Conservation (phyloP, 2,797 vertebrate genomes). For the Heterohyrax brucei region DNA sequence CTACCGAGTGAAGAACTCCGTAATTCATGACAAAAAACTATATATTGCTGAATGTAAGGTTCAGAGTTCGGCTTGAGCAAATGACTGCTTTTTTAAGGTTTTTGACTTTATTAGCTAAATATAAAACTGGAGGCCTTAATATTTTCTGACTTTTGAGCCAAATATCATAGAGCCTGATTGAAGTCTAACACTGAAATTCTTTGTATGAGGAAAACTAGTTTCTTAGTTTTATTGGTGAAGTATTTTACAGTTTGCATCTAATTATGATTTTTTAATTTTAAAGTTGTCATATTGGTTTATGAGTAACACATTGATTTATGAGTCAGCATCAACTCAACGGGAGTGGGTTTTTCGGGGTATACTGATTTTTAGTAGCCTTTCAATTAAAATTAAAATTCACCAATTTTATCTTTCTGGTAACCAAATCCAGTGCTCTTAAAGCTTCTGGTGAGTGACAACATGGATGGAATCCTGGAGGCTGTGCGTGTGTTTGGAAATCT, state of each 20-base stretch:
- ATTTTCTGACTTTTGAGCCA: not conserved
- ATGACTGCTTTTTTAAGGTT: not conserved
- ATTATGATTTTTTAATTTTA: constrained; percentile 9
- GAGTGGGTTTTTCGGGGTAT: not conserved
- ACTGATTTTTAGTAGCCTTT: constrained; percentile 4
- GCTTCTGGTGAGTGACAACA: constrained; percentile 94
- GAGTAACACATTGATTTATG: too few species aligned
- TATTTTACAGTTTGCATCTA: not conserved
- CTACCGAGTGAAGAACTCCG: constrained; percentile 93
- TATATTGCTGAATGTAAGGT: constrained; percentile 94
- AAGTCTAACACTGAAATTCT: not conserved
- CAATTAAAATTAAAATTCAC: constrained; percentile 48
- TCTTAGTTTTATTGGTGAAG: constrained; percentile 11
- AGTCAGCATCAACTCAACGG: too few species aligned
- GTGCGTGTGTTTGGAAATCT: constrained; percentile 97
- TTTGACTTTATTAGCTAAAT: constrained; percentile 33
- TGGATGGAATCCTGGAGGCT: constrained; percentile 95
- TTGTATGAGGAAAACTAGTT: not conserved
- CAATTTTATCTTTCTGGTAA: constrained; percentile 81
- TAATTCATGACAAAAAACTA: constrained; percentile 91
- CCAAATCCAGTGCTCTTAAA: constrained; percentile 93
- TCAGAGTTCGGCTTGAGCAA: not conserved
- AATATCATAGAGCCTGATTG: not conserved
- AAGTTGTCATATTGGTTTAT: not conserved
- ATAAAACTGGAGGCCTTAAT: not conserved